These are phyloP conservation scores for Drosophila subsilvestris DNA, from an alignment of 2,888 invertebrate genomes.

Conservation along the genomic window DNA sequence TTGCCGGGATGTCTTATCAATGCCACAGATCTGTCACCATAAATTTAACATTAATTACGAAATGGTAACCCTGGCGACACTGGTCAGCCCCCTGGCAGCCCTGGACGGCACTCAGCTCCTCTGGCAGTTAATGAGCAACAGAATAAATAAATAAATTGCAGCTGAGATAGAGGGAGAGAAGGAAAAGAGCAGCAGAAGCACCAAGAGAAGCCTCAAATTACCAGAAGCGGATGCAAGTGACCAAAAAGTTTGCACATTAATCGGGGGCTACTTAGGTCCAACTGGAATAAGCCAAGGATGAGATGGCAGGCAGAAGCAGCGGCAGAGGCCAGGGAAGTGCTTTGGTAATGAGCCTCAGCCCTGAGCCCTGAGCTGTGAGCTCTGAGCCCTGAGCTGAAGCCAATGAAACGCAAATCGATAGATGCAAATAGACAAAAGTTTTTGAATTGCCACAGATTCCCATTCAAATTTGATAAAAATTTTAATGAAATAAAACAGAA, in stretches of 20 bases:
- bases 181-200: neutral
- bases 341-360: neutral
- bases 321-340: neutral
- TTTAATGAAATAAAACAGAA: conserved; percentile 5
- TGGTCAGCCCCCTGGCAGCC: neutral
- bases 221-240: conserved; percentile 54
- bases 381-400: neutral
- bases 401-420: conserved; percentile 37
- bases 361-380: neutral
- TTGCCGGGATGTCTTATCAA: conserved; percentile 26
- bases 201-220: conserved; percentile 22
- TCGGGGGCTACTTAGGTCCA: conserved; percentile 50
- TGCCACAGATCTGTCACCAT: conserved; percentile 50
- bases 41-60: conserved; percentile 59
- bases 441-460: neutral
- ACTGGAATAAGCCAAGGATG: neutral
- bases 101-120: neutral
- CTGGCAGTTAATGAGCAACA: conserved; percentile 45
- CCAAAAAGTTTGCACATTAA: conserved; percentile 58
- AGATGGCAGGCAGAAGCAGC: neutral
- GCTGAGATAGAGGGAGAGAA: neutral
- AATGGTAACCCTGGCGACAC: neutral
- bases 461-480: conserved; percentile 39
- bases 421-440: conserved; percentile 40
- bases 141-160: conserved; percentile 54